A percentile compares a stretch with the other conserved stretches of the same genome.
These are phyloP conservation scores for Xestia sexstrigata DNA, from an alignment of 2,888 invertebrate species.

Conservation along the genomic window DNA sequence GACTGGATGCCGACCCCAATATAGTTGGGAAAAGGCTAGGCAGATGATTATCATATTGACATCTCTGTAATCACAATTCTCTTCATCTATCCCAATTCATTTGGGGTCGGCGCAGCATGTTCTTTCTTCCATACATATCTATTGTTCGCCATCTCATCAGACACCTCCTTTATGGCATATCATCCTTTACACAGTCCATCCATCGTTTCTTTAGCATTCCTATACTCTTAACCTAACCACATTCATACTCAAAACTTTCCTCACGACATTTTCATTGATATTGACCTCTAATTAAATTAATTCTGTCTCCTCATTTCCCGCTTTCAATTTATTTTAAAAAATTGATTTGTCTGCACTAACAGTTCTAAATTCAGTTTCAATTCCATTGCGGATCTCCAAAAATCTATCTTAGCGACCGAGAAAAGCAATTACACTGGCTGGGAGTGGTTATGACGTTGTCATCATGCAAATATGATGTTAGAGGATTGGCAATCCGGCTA, in stretches of 20 bases:
- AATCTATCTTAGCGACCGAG: slow-evolving; percentile 69
- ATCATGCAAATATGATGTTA: slow-evolving; percentile 79
- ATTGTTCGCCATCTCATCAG: no score
- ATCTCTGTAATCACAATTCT: no score
- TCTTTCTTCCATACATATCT: no score
- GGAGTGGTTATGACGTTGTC: slow-evolving; percentile 79
- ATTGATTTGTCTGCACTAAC: no score
- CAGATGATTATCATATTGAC: no score
- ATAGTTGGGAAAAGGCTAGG: no score
- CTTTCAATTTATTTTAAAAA: not conserved
- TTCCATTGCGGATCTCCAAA: slow-evolving; percentile 69
- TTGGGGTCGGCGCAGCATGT: not conserved
- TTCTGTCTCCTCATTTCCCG: not conserved
- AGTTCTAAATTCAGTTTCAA: not conserved
- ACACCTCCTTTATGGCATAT: no score
- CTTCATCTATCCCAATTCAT: not conserved
- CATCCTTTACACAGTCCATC: no score
- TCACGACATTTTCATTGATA: not conserved
- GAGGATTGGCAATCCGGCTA: slow-evolving; percentile 81
- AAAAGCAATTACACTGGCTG: slow-evolving; percentile 77
- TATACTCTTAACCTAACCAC: no score
- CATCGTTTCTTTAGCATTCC: no score
- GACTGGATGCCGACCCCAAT: no score
- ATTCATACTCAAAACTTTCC: not conserved
- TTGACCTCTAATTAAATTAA: not conserved